Evolutionary conservation across 1,140 invertebrate genomes (phyloP), one percentile per base, ranked within the genome.

Genomic region (Caenorhabditis latens): DNA sequence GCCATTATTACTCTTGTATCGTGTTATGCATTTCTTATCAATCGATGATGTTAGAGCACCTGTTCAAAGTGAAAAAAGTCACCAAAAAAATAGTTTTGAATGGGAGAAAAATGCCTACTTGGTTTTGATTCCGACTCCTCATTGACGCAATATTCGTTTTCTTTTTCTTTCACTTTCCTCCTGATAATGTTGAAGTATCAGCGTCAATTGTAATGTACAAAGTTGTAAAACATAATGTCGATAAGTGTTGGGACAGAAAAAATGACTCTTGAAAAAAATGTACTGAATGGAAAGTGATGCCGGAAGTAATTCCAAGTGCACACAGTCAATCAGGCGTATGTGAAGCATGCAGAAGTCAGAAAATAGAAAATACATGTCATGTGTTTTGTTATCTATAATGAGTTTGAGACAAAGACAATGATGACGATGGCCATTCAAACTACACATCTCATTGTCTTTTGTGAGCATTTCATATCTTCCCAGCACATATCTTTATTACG

Each of bases 31-130:
- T 19, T 24, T 79, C 71, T 79, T 79, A 50, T 79, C 46, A 79
- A 50, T 50, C 46, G 46, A 50, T 79, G 71, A 53, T 50, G 71
- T 50, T 24, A 79, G 46, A 79, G n/a, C 21, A 50, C 46, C 9
- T 46, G 71, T 50, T 79, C 43, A 79, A 79, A 79, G 71, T 79
- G 50, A 14, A 79, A n/a, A 79, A 79, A 50, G 71, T 79, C 46
- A 24, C 19, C n/a, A 21, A 11, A 4, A 50, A 79, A 50, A 50
- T 19, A 71, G 40, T 32, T 71, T 43, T 24, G 13, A 71, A 19
- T 43, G n/a, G 65, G 42, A 71, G 65, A 32, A 65, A 42, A 65
- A 46, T 46, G 43, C 16, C 65, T 46, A 71, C 16, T 71, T 71
- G 65, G 6, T 21, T 71, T 71, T 46, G 40, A 8, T 71, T 71